Evolutionary conservation across 2,797 vertebrate species (phyloP).

Genomic region (Fistularia tabacaria): DNA sequence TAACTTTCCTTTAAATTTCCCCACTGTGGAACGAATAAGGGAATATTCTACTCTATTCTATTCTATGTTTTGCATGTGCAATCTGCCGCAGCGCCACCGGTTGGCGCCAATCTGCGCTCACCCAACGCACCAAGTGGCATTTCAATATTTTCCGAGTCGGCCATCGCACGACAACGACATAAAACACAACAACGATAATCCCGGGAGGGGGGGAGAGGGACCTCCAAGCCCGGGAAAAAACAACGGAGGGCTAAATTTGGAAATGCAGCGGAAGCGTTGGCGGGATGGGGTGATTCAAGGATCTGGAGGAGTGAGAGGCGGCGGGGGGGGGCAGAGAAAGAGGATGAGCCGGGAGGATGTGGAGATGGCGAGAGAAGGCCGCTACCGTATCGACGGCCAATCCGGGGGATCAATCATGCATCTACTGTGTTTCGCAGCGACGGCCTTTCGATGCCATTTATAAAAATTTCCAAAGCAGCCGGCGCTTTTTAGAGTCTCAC

Average conservation of each 20-base stretch:
- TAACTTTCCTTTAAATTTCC: too few species aligned
- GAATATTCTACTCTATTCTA: too few species aligned
- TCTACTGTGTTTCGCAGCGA: too few species aligned
- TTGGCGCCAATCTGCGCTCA: too few species aligned
- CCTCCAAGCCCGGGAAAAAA: slow-evolving; percentile 32
- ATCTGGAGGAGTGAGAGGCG: slow-evolving; percentile 11
- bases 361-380: slow-evolving; percentile 10
- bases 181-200: not conserved
- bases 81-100: too few species aligned
- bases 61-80: too few species aligned
- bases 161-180: too few species aligned
- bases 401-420: too few species aligned
- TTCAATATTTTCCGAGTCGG: too few species aligned
- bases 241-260: slow-evolving; percentile 55
- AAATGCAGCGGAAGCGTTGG: slow-evolving; percentile 43
- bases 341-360: not conserved
- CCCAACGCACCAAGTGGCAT: too few species aligned
- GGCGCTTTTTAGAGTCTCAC: not conserved
- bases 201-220: slow-evolving; percentile 26
- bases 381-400: too few species aligned
- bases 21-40: too few species aligned
- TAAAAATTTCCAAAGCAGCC: not conserved
- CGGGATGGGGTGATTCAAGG: slow-evolving; percentile 52
- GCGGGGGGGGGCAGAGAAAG: slow-evolving; percentile 19
- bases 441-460: not conserved